These are phyloP conservation scores for Antrozous pallidus DNA, from an alignment of 2,797 vertebrate genomes.

Conservation along the genomic window DNA sequence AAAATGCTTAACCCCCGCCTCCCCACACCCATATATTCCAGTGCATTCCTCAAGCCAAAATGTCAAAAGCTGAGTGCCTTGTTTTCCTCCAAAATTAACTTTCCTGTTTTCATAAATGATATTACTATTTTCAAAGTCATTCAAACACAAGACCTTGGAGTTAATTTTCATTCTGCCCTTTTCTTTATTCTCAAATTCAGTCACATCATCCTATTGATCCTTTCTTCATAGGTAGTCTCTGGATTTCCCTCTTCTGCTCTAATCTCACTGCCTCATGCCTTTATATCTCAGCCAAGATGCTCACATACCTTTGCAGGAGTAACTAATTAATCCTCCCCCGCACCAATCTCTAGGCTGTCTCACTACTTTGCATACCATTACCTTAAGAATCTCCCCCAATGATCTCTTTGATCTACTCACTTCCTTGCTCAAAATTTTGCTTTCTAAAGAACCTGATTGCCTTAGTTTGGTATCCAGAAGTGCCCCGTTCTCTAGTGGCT, in stretches of 20 bases:
- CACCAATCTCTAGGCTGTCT: background rate
- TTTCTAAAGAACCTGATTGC: background rate
- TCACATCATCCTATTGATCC: background rate
- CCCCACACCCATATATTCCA: background rate
- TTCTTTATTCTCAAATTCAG: background rate
- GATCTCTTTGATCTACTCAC: background rate
- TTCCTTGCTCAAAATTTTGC: background rate
- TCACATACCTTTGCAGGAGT: background rate
- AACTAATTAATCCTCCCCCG: background rate
- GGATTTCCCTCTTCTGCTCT: background rate
- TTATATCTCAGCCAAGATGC: background rate
- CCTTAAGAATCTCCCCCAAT: constrained; percentile 1
- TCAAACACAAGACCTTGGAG: background rate
- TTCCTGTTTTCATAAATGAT: background rate
- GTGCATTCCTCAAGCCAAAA: background rate
- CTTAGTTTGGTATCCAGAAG: background rate
- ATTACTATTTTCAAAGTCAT: background rate
- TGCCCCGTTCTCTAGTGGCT: background rate
- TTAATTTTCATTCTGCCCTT: background rate
- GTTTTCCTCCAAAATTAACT: background rate
- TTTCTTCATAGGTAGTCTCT: background rate
- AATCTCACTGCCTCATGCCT: background rate
- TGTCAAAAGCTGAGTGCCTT: background rate
- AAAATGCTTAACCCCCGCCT: background rate
- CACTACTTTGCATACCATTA: background rate